phyloP scores from a whole-genome alignment of 2,888 invertebrate species.

The Ernsta delagoae region DNA sequence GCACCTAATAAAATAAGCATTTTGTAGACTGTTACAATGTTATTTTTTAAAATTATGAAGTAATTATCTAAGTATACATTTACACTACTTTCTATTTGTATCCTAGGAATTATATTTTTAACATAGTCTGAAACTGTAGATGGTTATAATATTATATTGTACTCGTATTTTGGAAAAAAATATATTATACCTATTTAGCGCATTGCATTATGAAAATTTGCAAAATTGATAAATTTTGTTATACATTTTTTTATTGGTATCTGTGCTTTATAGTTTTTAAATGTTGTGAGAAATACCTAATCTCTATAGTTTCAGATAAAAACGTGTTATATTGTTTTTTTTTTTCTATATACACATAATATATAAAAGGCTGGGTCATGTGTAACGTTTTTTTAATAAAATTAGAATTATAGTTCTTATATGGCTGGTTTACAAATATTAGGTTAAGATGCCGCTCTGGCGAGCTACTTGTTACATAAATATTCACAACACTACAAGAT shows the following conservation, averaged over 20 bases:
- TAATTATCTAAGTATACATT: constrained; percentile 9
- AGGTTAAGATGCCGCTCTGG: constrained; percentile 38
- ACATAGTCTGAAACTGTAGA: constrained; percentile 25
- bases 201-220: background rate
- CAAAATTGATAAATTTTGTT: background rate
- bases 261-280: background rate
- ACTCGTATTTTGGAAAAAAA: no score
- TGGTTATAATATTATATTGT: no score
- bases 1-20: constrained; percentile 21
- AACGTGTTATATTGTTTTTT: constrained; percentile 36
- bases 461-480: constrained; percentile 22
- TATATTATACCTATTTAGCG: background rate
- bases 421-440: constrained; percentile 42
- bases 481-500: constrained; percentile 41
- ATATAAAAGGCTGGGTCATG: constrained; percentile 68
- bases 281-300: background rate
- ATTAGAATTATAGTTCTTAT: constrained; percentile 40
- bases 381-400: constrained; percentile 56
- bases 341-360: no score
- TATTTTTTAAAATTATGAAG: constrained; percentile 26
- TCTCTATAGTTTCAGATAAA: constrained; percentile 39
- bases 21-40: constrained; percentile 34
- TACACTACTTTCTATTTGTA: constrained; percentile 20
- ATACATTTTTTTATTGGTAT: background rate
- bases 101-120: constrained; percentile 10